Conservation (phyloP, 2,888 invertebrate genomes). For the Stenoptilia bipunctidactyla region DNA sequence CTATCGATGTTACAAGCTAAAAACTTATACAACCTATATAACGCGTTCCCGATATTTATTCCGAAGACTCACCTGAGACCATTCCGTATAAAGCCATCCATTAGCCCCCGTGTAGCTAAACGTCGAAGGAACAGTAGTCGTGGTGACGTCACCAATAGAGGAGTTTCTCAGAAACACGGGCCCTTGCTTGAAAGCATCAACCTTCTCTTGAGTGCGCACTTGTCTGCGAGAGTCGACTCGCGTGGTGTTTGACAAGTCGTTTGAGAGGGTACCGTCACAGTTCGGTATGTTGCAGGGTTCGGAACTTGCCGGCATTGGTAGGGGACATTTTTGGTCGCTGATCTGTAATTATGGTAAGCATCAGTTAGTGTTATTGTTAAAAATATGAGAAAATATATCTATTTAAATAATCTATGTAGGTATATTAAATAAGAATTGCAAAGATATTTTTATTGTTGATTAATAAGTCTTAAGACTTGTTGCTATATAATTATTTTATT, state of each 20-base stretch:
- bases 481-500: no score
- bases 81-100: slow-evolving; percentile 73
- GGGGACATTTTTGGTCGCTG: slow-evolving; percentile 58
- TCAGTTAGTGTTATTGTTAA: no score
- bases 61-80: slow-evolving; percentile 68
- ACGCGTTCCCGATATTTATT: no score
- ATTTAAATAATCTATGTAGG: no score
- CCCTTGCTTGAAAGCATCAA: slow-evolving; percentile 50
- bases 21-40: no score
- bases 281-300: slow-evolving; percentile 54
- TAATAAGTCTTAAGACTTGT: no score
- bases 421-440: no score
- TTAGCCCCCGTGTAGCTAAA: slow-evolving; percentile 48
- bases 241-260: slow-evolving; percentile 27
- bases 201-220: slow-evolving; percentile 44
- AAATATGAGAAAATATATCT: no score
- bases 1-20: no score
- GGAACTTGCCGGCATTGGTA: slow-evolving; percentile 55
- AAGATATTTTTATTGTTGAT: no score
- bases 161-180: slow-evolving; percentile 45
- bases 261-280: slow-evolving; percentile 42
- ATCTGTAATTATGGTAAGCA: slow-evolving; percentile 43
- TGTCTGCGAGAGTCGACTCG: slow-evolving; percentile 50
- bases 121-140: slow-evolving; percentile 25
- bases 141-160: slow-evolving; percentile 36